Evolutionary conservation across 2,888 invertebrate species (phyloP).

Genomic region (Protodeltote pygarga): DNA sequence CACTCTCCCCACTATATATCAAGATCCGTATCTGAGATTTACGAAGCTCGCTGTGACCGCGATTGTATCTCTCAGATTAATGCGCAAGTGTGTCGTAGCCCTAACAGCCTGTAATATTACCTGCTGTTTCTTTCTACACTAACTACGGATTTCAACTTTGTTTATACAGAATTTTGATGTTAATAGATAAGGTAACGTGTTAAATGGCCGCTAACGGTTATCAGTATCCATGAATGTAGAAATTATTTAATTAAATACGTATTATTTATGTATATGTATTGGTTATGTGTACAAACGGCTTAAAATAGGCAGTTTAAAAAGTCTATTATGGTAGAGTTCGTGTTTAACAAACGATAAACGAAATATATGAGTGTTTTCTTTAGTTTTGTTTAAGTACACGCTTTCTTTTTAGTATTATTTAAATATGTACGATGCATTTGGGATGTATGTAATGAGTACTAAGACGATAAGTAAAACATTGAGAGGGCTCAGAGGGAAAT

Average conservation of each 20-base stretch:
- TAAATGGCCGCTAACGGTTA: constrained; percentile 27
- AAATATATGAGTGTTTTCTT: not conserved
- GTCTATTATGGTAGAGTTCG: not conserved
- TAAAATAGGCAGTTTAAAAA: constrained; percentile 6
- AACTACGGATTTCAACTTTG: constrained; percentile 53
- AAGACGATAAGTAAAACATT: constrained; percentile 7
- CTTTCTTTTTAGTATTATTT: not conserved
- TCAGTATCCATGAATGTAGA: constrained; percentile 20
- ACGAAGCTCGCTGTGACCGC: constrained; percentile 67
- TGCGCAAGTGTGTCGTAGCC: constrained; percentile 68
- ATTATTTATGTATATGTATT: constrained; percentile 9
- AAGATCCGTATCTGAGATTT: constrained; percentile 82
- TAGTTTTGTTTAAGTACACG: not conserved
- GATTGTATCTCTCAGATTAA: constrained; percentile 83
- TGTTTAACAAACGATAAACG: not conserved
- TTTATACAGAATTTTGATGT: constrained; percentile 49
- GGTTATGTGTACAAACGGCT: constrained; percentile 7
- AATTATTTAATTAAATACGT: constrained; percentile 22
- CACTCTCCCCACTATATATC: constrained; percentile 63
- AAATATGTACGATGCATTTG: constrained; percentile 10
- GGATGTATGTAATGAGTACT: not conserved
- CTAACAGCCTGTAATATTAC: constrained; percentile 65
- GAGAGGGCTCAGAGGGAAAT: constrained; percentile 27
- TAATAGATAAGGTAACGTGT: constrained; percentile 43
- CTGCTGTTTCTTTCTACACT: constrained; percentile 57